These are phyloP conservation scores for Desmophyllum pertusum DNA, from an alignment of 92 coral and sea anemone genomes.

Conservation along the genomic window DNA sequence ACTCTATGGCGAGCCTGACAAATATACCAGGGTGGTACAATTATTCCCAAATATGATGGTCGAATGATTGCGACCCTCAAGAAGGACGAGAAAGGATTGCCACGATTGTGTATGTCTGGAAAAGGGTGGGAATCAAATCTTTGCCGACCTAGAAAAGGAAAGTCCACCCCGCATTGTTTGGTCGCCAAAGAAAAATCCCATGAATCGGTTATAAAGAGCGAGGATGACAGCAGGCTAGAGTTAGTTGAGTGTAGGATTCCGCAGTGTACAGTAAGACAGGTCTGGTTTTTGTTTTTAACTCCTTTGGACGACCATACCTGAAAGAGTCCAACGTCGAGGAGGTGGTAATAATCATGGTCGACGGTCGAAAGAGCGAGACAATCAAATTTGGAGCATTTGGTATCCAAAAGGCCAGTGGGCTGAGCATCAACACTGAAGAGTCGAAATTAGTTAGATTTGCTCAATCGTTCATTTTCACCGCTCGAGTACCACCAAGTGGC, in stretches of 20 bases:
- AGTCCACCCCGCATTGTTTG: conserved; percentile 60
- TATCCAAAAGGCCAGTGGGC: conserved; percentile 71
- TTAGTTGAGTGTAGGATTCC: conserved; percentile 71
- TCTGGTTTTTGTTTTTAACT: conserved; percentile 90
- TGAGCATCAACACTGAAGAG: conserved; percentile 54
- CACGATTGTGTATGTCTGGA: conserved; percentile 60
- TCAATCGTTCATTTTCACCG: conserved; percentile 32
- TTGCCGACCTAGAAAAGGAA: conserved; percentile 56
- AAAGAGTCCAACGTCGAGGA: conserved; percentile 67
- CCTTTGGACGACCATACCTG: conserved; percentile 70
- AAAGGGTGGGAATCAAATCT: conserved; percentile 53
- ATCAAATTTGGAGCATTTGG: conserved; percentile 90
- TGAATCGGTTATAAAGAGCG: conserved; percentile 23
- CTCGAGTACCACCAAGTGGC: conserved; percentile 50
- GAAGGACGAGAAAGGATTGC: conserved; percentile 32
- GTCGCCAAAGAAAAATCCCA: conserved; percentile 58
- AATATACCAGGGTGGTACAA: not conserved
- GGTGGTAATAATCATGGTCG: conserved; percentile 66
- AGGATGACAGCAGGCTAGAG: conserved; percentile 57
- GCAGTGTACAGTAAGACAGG: conserved; percentile 93
- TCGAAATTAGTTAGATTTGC: conserved; percentile 46
- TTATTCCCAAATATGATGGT: conserved; percentile 77
- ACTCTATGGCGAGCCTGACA: conserved; percentile 17
- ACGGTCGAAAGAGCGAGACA: conserved; percentile 56
- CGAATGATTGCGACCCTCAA: conserved; percentile 56